These are phyloP conservation scores for Erebia ligea DNA, from an alignment of 2,888 invertebrate genomes.

Conservation along the genomic window DNA sequence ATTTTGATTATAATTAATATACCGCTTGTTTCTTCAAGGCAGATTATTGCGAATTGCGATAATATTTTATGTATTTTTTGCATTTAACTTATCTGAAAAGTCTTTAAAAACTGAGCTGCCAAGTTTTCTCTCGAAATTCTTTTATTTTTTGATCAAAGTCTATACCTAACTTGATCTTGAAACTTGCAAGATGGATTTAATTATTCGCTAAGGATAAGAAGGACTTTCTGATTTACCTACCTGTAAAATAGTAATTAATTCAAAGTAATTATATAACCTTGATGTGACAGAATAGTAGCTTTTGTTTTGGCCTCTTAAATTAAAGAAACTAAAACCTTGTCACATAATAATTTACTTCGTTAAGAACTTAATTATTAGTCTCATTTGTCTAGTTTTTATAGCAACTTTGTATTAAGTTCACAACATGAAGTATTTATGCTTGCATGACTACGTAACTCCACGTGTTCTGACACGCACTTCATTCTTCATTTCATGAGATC, in stretches of 20 bases:
- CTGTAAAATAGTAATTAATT: not conserved
- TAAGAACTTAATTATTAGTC: too few relatives aligned
- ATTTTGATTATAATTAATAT: not conserved
- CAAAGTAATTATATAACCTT: not conserved
- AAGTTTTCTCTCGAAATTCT: conserved; percentile 26
- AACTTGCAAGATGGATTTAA: conserved; percentile 22
- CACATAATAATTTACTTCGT: too few relatives aligned
- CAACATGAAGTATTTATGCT: too few relatives aligned
- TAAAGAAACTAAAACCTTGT: too few relatives aligned
- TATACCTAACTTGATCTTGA: conserved; percentile 22
- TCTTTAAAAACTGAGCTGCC: conserved; percentile 6
- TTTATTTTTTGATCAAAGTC: conserved; percentile 19
- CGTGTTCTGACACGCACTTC: too few relatives aligned
- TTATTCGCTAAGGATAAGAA: conserved; percentile 13
- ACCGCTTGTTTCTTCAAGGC: not conserved
- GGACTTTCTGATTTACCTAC: not conserved
- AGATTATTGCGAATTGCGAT: not conserved
- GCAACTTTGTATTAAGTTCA: too few relatives aligned
- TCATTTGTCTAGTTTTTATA: too few relatives aligned
- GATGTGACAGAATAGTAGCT: too few relatives aligned
- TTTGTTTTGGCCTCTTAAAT: too few relatives aligned
- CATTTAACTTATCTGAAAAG: not conserved
- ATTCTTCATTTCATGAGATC: too few relatives aligned
- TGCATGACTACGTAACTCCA: too few relatives aligned
- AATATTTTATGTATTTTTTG: not conserved